Base-by-base conservation (phyloP, 1,140 invertebrate species). In the Lithobius niger region DNA sequence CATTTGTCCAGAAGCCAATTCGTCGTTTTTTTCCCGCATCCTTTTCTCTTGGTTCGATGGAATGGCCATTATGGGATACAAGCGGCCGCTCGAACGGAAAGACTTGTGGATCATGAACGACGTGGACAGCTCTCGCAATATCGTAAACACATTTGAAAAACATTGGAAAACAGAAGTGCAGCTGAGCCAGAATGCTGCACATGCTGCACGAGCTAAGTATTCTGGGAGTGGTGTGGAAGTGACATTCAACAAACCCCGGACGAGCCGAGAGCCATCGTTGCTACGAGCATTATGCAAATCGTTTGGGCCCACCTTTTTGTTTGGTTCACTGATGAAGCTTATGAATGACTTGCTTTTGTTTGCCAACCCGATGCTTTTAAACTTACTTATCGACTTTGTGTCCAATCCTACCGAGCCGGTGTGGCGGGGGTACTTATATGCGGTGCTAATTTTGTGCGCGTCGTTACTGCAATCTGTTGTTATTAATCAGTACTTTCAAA, bases 91-190 rank as follows among this genome's bases (percentile, higher is more conserved):
- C 25, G 84, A 84, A 60, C 77, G 79, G 45, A 73, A 76, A 36
- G 88, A 97, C 71, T 69, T 97, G 0, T 98, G 93, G 92, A 81
- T 84, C 31, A 78, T 97, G 65, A 89, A 91, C 63, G 79, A 82
- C 2, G 79, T 83, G 61, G 88, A 97, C 67, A 81, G 80, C 40
- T 84, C 90, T 19, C 73, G 71, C 31, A 81, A 82, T 70, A 79
- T 95, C 2, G 81, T 91, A 47, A 84, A 84, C 10, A 72, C 75
- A 47, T 97, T 95, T 69, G 84, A 94, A 57, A 84, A 86, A 72
- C 77, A 88, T 69, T 95, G 88, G 87, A 75, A 82, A 47, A 69
- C 75, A 42, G 64, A 68, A n/a, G n/a, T n/a, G n/a, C n/a, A n/a
- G n/a, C n/a, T n/a, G n/a, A n/a, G n/a, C n/a, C n/a, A n/a, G n/a